phyloP scores from a whole-genome alignment of 2,797 vertebrate species.

The Euthynnus affinis region DNA sequence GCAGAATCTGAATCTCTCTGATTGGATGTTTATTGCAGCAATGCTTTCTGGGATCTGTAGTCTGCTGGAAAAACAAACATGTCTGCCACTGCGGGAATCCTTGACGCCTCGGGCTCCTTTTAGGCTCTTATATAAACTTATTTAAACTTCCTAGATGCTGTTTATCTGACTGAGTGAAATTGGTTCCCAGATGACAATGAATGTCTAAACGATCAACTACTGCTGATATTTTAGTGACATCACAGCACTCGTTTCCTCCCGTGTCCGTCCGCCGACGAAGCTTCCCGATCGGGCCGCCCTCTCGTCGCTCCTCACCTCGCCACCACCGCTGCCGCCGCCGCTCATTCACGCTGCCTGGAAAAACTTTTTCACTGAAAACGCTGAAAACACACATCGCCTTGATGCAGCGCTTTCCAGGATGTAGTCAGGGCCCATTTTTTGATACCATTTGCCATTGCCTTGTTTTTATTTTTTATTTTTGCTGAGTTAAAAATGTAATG shows the following conservation, averaged over 20 bases:
- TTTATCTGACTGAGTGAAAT: too few relatives aligned
- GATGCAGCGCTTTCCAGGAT: conserved; percentile 65
- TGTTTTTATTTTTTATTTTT: conserved; percentile 75
- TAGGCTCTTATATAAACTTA: too few relatives aligned
- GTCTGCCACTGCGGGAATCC: too few relatives aligned
- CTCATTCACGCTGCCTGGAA: conserved; percentile 51
- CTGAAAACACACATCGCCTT: conserved; percentile 57
- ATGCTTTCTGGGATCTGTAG: too few relatives aligned
- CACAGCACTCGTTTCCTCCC: background rate
- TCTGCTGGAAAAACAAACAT: too few relatives aligned
- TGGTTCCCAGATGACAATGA: too few relatives aligned
- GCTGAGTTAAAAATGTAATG: conserved; percentile 75
- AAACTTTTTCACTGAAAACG: conserved; percentile 28
- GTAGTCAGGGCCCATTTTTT: conserved; percentile 74
- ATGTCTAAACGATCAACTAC: background rate
- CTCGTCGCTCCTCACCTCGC: background rate
- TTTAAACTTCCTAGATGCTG: too few relatives aligned
- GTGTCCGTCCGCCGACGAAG: background rate
- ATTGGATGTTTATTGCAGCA: too few relatives aligned
- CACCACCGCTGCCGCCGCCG: conserved; percentile 1
- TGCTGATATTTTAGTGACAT: background rate
- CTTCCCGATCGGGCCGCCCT: background rate
- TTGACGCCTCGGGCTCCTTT: too few relatives aligned
- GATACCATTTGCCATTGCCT: conserved; percentile 80
- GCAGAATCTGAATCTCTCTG: too few relatives aligned